phyloP scores from a whole-genome alignment of 2,113 vertebrate species.

The Elaphurus davidianus region DNA sequence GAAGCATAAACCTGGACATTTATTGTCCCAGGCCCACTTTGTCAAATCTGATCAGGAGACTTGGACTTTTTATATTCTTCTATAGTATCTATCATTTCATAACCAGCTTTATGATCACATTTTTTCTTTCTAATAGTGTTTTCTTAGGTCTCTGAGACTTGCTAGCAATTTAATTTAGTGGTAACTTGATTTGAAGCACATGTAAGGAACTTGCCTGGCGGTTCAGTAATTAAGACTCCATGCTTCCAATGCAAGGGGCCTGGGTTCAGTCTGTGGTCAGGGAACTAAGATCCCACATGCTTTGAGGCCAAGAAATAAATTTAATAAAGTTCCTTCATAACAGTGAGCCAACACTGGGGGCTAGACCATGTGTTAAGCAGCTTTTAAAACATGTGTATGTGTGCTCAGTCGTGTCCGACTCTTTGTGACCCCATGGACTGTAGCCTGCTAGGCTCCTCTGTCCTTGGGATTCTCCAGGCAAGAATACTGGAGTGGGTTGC shows the following conservation, averaged over 20 bases:
- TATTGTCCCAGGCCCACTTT: neutral
- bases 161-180: neutral
- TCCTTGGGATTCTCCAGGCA: neutral
- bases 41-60: neutral
- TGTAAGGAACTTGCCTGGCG: neutral
- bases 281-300: neutral
- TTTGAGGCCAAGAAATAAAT: neutral
- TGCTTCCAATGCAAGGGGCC: neutral
- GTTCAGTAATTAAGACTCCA: neutral
- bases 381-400: neutral
- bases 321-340: neutral
- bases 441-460: neutral
- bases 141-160: neutral
- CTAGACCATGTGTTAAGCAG: neutral
- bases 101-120: neutral
- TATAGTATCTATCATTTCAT: neutral
- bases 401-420: neutral
- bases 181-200: neutral
- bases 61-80: neutral
- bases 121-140: conserved; percentile 11
- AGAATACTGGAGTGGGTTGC: neutral
- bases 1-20: neutral
- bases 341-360: neutral
- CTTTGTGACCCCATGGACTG: neutral
- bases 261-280: neutral